These are phyloP conservation scores for Crypturellus tataupa DNA, from an alignment of 2,797 vertebrate genomes.

Conservation along the genomic window DNA sequence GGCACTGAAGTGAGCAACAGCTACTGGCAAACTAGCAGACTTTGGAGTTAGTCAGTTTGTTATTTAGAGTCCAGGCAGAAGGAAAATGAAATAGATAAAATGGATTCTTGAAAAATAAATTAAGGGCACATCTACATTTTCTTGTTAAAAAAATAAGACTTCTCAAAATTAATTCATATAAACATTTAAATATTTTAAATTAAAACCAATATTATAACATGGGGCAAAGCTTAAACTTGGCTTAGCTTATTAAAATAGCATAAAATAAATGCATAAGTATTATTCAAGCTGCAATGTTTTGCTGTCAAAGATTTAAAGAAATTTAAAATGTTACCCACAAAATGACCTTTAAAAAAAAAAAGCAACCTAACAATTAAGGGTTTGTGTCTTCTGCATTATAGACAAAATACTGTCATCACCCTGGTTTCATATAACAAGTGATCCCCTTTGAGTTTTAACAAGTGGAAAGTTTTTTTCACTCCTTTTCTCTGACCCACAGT, in stretches of 20 bases:
- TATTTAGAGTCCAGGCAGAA: not conserved
- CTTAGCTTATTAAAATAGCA: not conserved
- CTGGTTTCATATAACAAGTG: not conserved
- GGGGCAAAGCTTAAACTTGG: not conserved
- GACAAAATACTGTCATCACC: not conserved
- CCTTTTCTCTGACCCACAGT: not conserved
- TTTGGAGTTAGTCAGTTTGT: not conserved
- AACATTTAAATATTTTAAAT: not conserved
- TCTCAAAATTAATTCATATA: not conserved
- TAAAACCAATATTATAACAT: not conserved
- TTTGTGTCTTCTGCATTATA: not conserved
- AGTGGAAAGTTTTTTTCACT: not conserved
- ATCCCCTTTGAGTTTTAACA: not conserved
- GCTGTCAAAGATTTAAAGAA: not conserved
- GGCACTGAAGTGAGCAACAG: not conserved
- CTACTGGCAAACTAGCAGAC: not conserved
- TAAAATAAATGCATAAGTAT: not conserved
- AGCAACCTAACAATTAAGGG: not conserved
- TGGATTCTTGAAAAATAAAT: not conserved
- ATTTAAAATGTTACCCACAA: not conserved
- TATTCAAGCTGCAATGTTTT: not conserved
- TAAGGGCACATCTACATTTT: not conserved
- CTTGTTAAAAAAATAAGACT: not conserved
- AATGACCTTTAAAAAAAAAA: accelerated
- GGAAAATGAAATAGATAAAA: not conserved